Base-by-base conservation (phyloP, 2,888 invertebrate species). In the Zootermopsis nevadensis region DNA sequence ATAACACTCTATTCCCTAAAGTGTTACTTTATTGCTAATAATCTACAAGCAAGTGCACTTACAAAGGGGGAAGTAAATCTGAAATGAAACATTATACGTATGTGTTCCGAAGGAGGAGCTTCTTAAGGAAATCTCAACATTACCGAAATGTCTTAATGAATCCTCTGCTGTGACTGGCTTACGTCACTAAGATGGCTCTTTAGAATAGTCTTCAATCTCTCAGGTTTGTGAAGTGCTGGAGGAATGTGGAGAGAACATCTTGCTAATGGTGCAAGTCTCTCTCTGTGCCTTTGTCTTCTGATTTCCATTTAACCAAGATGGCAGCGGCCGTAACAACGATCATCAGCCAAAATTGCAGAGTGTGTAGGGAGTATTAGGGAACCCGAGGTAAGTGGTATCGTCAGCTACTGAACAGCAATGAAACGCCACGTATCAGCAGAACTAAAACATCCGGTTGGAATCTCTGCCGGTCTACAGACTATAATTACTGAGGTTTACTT, bases 291-390 rank as follows among this genome's bases (percentile, higher is more conserved):
- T 79, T 79, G 79, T 79, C 79, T 79, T 66, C 35, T 60, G 79
- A 66, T 66, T 79, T 79, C 79, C 79, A 79, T 79, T 79, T 79
- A 79, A 27, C 10, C 66, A 55, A 60, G 33, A 79, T 74, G 74
- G 74, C 35, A 74, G 69, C 33, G n/a, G 60, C 12, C 60, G 27
- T 60, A 60, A n/a, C 60, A 60, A 27, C 60, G n/a, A 24, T 19
- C 69, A 69, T 30, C 35, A 69, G 27, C 74, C 74, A 74, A 74
- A 74, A 74, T 74, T 42, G 35, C 35, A 38, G n/a, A 38, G 42
- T 74, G 74, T 27, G 74, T 38, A 74, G 74, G 31, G 72, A 38
- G 35, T 74, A 74, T 74, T 74, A 74, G n/a, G 60, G 60, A 27
- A 60, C n/a, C n/a, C 8, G 10, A 6, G 27, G 2, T 10, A 12